Percentiles rank a stretch among this genome's conserved stretches.
Evolutionary conservation across 2,113 vertebrate genomes (phyloP).

Genomic region (Pachycephala philippinensis): DNA sequence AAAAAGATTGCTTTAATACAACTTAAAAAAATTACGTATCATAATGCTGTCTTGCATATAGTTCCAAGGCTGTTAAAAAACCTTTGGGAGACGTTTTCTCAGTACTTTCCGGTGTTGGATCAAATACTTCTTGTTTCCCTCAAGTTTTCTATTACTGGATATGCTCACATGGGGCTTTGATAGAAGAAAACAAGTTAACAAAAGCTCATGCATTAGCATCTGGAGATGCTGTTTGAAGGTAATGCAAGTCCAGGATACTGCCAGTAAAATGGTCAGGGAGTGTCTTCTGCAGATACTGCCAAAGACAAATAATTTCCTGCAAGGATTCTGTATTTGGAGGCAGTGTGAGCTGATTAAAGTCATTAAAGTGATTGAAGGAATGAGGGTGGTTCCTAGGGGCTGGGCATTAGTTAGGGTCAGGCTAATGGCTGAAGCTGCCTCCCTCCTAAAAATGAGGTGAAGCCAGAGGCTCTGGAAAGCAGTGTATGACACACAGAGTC

Average conservation of each 20-base stretch:
- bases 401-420: not conserved
- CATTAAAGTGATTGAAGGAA: not conserved
- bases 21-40: not conserved
- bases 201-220: not conserved
- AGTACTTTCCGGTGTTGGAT: not conserved
- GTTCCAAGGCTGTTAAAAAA: not conserved
- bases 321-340: not conserved
- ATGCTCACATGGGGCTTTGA: not conserved
- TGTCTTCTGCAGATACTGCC: not conserved
- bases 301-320: not conserved
- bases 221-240: not conserved
- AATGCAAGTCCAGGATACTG: not conserved
- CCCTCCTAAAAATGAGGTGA: not conserved
- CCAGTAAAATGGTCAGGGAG: not conserved
- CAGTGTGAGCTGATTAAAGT: not conserved
- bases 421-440: not conserved
- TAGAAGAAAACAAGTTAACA: not conserved
- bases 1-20: not conserved
- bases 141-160: not conserved
- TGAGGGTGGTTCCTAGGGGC: not conserved
- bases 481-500: not conserved
- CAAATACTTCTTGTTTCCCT: not conserved
- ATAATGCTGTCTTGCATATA: not conserved
- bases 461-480: not conserved
- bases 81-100: not conserved